These are phyloP conservation scores for Scaptodrosophila latifasciaeformis DNA, from an alignment of 2,888 invertebrate species.

Conservation along the genomic window DNA sequence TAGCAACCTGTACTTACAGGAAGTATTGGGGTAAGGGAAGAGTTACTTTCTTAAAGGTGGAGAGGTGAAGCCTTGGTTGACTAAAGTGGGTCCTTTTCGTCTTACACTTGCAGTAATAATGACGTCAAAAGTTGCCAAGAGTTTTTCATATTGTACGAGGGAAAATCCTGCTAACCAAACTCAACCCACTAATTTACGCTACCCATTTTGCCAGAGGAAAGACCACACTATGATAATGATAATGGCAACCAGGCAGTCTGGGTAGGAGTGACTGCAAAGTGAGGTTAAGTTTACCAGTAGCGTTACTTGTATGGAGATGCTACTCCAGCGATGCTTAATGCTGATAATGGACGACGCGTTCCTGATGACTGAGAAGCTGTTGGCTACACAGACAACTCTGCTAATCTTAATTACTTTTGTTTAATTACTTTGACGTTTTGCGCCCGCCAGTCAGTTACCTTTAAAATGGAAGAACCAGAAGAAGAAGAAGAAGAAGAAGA, in stretches of 20 bases:
- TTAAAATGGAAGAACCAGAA: no score
- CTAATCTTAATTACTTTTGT: constrained; percentile 75
- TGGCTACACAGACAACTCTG: constrained; percentile 24
- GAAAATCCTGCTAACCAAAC: neutral
- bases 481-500: no score
- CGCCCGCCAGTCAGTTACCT: constrained; percentile 18
- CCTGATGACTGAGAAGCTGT: constrained; percentile 65
- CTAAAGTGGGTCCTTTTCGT: neutral
- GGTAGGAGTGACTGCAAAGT: constrained; percentile 19
- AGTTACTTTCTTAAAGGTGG: neutral
- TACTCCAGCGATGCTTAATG: neutral
- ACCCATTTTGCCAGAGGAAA: neutral
- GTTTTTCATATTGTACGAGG: constrained; percentile 45
- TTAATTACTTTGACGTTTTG: constrained; percentile 74
- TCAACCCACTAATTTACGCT: no score
- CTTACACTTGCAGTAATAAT: constrained; percentile 49
- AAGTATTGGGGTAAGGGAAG: neutral
- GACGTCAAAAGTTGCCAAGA: constrained; percentile 63
- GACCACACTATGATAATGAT: constrained; percentile 50
- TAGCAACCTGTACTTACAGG: no score
- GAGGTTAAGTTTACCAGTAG: constrained; percentile 4
- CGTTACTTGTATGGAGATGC: no score
- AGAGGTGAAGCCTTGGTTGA: neutral
- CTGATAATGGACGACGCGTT: constrained; percentile 15
- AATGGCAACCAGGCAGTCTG: constrained; percentile 49